Evolutionary conservation across 2,888 invertebrate genomes (phyloP).

Genomic region (Drosophila leonis): DNA sequence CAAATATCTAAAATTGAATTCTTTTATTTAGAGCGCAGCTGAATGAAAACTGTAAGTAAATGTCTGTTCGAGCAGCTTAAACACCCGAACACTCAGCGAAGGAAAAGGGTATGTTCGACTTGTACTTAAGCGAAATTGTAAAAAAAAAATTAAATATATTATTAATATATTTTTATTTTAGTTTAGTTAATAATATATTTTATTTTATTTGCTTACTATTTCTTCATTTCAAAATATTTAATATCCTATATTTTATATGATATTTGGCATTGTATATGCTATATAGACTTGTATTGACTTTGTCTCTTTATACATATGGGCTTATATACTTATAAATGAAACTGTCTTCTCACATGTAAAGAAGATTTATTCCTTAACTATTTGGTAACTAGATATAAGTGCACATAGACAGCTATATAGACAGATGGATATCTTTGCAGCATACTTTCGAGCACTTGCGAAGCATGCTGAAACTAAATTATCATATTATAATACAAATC

Average conservation of each 20-base stretch:
- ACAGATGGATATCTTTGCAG: background rate
- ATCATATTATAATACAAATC: background rate
- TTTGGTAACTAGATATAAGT: background rate
- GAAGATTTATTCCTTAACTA: too few species aligned
- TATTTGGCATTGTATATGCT: too few species aligned
- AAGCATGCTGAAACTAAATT: background rate
- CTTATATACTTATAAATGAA: too few species aligned
- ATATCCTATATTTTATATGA: too few species aligned
- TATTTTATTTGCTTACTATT: too few species aligned
- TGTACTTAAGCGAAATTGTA: background rate
- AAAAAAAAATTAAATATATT: background rate
- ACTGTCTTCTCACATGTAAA: too few species aligned
- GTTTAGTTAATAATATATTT: too few species aligned
- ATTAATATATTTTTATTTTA: background rate
- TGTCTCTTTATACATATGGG: too few species aligned
- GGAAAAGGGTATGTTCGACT: constrained; percentile 2
- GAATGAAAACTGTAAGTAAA: constrained; percentile 56
- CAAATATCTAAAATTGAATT: constrained; percentile 70
- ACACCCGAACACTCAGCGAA: background rate
- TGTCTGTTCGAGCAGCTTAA: constrained; percentile 8
- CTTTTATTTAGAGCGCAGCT: constrained; percentile 66
- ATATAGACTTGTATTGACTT: too few species aligned
- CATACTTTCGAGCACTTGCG: constrained; percentile 1
- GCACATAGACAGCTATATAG: background rate
- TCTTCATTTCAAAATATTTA: too few species aligned